These are phyloP conservation scores for Rhizomys pruinosus DNA, from an alignment of 2,113 vertebrate species.

Conservation along the genomic window DNA sequence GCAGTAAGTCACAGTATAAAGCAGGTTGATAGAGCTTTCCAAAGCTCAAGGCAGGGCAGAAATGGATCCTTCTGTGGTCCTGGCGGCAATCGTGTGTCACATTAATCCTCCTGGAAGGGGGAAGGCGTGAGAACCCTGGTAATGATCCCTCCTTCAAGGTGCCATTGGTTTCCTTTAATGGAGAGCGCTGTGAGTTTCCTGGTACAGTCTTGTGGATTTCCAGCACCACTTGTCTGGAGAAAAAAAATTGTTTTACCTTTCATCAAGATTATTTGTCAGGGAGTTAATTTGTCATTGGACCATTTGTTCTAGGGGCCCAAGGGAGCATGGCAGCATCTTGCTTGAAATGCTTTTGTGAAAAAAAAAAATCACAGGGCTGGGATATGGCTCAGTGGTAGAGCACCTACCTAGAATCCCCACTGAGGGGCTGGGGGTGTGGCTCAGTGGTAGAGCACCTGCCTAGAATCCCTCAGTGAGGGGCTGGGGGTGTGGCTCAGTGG, in stretches of 20 bases:
- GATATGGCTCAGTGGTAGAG: not conserved
- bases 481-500: not conserved
- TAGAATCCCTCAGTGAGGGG: not conserved
- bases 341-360: constrained; percentile 7
- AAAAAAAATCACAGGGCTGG: not conserved
- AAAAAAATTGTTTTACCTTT: not conserved
- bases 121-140: not conserved
- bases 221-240: not conserved
- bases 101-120: not conserved
- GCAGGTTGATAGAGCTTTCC: not conserved
- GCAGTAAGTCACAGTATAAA: not conserved
- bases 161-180: not conserved
- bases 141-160: not conserved
- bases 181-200: not conserved
- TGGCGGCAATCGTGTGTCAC: not conserved
- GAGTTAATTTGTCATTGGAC: not conserved
- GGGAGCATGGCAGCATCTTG: not conserved
- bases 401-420: not conserved
- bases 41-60: not conserved
- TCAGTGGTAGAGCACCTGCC: not conserved
- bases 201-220: not conserved
- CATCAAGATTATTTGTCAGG: not conserved
- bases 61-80: accelerated
- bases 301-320: not conserved
- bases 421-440: not conserved